Base-by-base conservation (phyloP, 1,140 invertebrate genomes). In the Ditylenchus dipsaci region DNA sequence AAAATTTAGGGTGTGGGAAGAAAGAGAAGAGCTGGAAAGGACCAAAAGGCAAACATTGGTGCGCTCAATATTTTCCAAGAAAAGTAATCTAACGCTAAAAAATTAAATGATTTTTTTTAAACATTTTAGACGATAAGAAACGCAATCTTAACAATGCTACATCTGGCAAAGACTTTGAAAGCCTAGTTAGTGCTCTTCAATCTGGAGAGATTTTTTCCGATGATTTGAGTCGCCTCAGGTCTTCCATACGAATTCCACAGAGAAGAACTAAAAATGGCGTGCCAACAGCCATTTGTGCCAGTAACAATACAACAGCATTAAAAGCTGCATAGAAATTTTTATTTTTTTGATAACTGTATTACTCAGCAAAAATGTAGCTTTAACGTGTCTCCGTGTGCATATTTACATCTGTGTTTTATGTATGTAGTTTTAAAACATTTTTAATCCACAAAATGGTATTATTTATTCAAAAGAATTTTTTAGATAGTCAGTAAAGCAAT, bases 181-280 rank as follows among this genome's bases (percentile, higher is more conserved):
- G 96, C 84, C 85, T 97, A 33, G 97, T 97, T 78, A 95, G 92
- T 1, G 94, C 94, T 0, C 84, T 97, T 19, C 86, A 93, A 77
- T 95, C 93, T 0, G 95, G 94, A 0, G 94, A 97, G 82, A 92
- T 97, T 0, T 97, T 97, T 82, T 92, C 92, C 0, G 93, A 97
- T 82, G 93, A 97, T 82, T 91, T 96, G 71, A 91, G 60, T 8
- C 42, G 78, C 19, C 67, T 80, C 9, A 29, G 68, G 21, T 53
- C 63, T 7, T 70, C 68, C 8, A 42, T 70, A n/a, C 42, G 68
- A 8, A 62, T 68, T 17, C 38, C 66, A 27, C n/a, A 65, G 49
- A 19, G 49, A 8, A 53, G 23, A 17, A 19, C 49, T 5, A 53
- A 53, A 53, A 53, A 26, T 26, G n/a, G n/a, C 8, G n/a, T 15